Conservation (phyloP, 1,140 invertebrate genomes). For the Teleopsis dalmanni region DNA sequence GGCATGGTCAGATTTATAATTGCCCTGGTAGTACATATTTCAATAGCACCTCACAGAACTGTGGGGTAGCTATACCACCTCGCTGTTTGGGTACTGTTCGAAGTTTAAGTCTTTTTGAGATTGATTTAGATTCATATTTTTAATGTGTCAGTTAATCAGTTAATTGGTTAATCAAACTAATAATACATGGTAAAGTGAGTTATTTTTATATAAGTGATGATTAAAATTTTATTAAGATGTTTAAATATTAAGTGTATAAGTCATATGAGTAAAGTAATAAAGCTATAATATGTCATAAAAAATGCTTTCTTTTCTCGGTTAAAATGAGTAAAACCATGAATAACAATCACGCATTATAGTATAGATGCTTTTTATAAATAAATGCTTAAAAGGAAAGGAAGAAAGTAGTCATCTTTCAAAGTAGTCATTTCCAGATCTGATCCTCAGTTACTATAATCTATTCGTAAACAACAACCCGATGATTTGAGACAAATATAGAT, state of each 20-base stretch:
- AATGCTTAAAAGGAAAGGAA: too few species aligned
- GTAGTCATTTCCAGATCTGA: too few species aligned
- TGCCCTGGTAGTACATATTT: constrained; percentile 23
- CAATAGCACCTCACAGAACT: constrained; percentile 9
- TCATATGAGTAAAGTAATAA: not conserved
- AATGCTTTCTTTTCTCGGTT: too few species aligned
- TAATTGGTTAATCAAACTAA: not conserved
- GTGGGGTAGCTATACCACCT: constrained; percentile 14
- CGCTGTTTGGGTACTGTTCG: not conserved
- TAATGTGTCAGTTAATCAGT: not conserved
- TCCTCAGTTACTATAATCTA: too few species aligned
- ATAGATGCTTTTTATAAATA: too few species aligned
- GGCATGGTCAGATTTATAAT: constrained; percentile 25
- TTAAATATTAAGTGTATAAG: not conserved
- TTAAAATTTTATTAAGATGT: not conserved
- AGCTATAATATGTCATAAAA: not conserved
- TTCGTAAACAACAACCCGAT: too few species aligned
- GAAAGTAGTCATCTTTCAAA: too few species aligned
- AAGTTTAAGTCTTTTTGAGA: not conserved
- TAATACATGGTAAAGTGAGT: not conserved
- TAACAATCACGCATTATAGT: too few species aligned
- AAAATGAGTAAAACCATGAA: too few species aligned
- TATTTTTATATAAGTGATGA: not conserved
- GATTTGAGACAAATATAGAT: too few species aligned
- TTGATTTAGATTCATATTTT: not conserved